These are phyloP conservation scores for Lasius platythorax DNA, from an alignment of 2,888 invertebrate species.

Conservation along the genomic window DNA sequence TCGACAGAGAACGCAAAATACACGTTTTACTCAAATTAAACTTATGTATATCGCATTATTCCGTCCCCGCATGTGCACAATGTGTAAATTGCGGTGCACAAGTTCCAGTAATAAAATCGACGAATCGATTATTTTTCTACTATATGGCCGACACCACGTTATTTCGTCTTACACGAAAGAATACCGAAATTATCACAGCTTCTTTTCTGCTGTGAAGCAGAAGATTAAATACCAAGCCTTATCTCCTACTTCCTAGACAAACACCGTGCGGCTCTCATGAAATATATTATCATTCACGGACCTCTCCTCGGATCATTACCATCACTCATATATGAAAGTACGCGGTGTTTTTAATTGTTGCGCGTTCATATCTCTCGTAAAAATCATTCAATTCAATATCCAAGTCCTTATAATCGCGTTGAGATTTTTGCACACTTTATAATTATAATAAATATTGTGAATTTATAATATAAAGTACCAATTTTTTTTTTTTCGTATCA, in stretches of 20 bases:
- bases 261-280: constrained; percentile 46
- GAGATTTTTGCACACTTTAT: constrained; percentile 5
- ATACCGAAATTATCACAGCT: constrained; percentile 72
- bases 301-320: background rate
- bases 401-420: background rate
- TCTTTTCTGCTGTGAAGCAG: constrained; percentile 67
- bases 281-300: constrained; percentile 36
- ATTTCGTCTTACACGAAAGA: constrained; percentile 56
- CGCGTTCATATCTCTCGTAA: background rate
- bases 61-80: constrained; percentile 4
- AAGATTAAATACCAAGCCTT: constrained; percentile 63
- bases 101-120: constrained; percentile 50
- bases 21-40: background rate
- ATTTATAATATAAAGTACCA: constrained; percentile 8
- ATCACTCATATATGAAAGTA: constrained; percentile 32
- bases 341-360: background rate
- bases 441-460: constrained; percentile 29
- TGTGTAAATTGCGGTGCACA: constrained; percentile 22
- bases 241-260: constrained; percentile 49
- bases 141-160: constrained; percentile 43
- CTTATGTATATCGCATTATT: background rate
- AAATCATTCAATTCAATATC: background rate
- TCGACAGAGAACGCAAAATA: background rate
- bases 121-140: constrained; percentile 53
- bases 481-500: background rate